Evolutionary conservation across 1,140 invertebrate genomes (phyloP).

Genomic region (Schlechtendalia chinensis): DNA sequence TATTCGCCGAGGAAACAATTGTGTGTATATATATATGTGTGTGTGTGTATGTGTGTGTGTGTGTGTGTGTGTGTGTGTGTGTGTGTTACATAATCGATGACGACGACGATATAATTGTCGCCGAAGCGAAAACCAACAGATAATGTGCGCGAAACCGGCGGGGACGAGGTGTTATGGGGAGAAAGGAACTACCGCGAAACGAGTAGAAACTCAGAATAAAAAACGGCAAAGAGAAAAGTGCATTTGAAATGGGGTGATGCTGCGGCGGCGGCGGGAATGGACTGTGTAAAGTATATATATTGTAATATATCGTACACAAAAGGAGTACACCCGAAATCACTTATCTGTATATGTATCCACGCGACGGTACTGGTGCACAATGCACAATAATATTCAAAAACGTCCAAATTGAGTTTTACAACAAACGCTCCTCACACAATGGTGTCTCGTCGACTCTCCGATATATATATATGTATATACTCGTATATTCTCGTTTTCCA

Average conservation of each 20-base stretch:
- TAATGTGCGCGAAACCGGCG: not conserved
- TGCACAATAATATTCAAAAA: slow-evolving; percentile 39
- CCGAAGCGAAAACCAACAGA: slow-evolving; percentile 29
- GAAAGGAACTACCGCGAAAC: not conserved
- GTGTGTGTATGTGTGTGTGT: too few species aligned
- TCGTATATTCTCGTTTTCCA: not conserved
- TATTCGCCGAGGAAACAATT: not conserved
- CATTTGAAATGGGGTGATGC: not conserved
- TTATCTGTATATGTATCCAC: slow-evolving; percentile 2
- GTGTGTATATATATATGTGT: too few species aligned
- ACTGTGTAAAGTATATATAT: not conserved
- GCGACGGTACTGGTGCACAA: not conserved
- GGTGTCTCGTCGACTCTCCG: slow-evolving; percentile 8
- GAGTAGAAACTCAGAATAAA: not conserved
- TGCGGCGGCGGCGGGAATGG: not conserved
- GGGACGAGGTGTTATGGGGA: not conserved
- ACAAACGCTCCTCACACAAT: not conserved
- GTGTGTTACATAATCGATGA: slow-evolving; percentile 6
- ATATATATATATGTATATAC: not conserved
- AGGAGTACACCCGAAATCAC: slow-evolving; percentile 25
- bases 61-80: too few species aligned
- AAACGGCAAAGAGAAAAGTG: slow-evolving; percentile 18
- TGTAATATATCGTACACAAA: slow-evolving; percentile 2
- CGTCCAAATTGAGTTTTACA: slow-evolving; percentile 42
- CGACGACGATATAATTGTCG: slow-evolving; percentile 8